Percentiles rank a stretch among this genome's conserved stretches.
Evolutionary conservation across 64 coral and sea anemone species (phyloP).

Genomic region (Porites australiensis): DNA sequence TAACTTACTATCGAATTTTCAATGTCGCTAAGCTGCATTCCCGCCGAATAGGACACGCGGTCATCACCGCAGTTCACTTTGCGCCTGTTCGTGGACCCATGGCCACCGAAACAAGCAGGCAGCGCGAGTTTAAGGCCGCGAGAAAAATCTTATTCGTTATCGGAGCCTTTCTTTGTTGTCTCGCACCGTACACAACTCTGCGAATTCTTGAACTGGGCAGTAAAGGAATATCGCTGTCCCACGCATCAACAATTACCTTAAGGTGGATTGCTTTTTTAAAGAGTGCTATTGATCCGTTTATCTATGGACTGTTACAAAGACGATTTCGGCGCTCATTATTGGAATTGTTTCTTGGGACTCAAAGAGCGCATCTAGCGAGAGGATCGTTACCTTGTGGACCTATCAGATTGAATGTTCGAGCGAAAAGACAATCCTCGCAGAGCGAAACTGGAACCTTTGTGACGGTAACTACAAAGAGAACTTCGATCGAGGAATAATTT

Average conservation of each 20-base stretch:
- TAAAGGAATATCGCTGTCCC: conserved; percentile 11
- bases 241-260: conserved; percentile 73
- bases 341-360: conserved; percentile 76
- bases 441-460: conserved; percentile 87
- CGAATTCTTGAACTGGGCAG: conserved; percentile 74
- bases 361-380: conserved; percentile 77
- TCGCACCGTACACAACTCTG: conserved; percentile 87
- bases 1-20: conserved; percentile 94
- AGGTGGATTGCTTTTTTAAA: conserved; percentile 96
- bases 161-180: conserved; percentile 92
- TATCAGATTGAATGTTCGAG: conserved; percentile 73
- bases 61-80: conserved; percentile 81
- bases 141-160: conserved; percentile 97
- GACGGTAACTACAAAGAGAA: conserved; percentile 63
- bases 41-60: conserved; percentile 88
- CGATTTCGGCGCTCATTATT: conserved; percentile 88
- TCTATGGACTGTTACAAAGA: conserved; percentile 95
- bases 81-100: conserved; percentile 65
- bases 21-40: conserved; percentile 94
- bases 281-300: conserved; percentile 94
- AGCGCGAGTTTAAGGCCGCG: conserved; percentile 94
- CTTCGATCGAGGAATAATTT: conserved; percentile 65
- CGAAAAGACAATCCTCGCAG: conserved; percentile 80
- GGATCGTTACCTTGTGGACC: conserved; percentile 79
- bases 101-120: conserved; percentile 81